Evolutionary conservation across 2,797 vertebrate genomes (phyloP).

Genomic region (Vipera latastei): DNA sequence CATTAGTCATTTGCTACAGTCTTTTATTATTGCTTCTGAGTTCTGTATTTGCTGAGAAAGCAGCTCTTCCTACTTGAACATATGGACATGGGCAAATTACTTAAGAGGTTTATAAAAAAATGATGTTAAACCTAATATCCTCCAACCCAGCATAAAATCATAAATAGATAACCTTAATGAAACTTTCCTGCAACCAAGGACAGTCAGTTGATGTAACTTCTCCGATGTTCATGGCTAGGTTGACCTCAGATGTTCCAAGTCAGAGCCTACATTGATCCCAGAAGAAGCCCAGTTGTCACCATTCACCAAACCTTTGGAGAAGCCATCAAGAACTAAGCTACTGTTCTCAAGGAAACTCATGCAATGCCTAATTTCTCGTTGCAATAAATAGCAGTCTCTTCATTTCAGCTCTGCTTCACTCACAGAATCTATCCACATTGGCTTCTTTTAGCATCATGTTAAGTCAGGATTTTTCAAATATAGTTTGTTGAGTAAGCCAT

Average conservation of each 20-base stretch:
- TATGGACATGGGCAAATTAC: neutral
- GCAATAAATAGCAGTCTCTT: neutral
- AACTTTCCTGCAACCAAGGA: neutral
- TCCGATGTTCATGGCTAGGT: neutral
- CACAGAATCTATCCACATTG: neutral
- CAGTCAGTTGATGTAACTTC: neutral
- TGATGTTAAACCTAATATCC: neutral
- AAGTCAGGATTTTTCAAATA: neutral
- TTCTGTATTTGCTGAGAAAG: neutral
- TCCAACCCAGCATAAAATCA: neutral
- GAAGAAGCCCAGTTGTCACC: neutral
- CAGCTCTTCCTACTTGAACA: neutral
- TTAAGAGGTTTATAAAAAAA: neutral
- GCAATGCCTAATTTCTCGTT: neutral
- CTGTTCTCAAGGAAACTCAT: neutral
- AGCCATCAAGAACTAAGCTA: neutral
- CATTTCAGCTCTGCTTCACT: neutral
- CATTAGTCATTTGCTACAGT: neutral
- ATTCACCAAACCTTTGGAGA: neutral
- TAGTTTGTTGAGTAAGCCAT: neutral
- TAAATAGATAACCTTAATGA: neutral
- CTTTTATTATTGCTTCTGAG: neutral
- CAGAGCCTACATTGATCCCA: neutral
- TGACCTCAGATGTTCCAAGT: neutral
- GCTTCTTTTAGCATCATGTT: neutral